Base-by-base conservation (phyloP, 2,113 vertebrate genomes). In the Pungitius pungitius region DNA sequence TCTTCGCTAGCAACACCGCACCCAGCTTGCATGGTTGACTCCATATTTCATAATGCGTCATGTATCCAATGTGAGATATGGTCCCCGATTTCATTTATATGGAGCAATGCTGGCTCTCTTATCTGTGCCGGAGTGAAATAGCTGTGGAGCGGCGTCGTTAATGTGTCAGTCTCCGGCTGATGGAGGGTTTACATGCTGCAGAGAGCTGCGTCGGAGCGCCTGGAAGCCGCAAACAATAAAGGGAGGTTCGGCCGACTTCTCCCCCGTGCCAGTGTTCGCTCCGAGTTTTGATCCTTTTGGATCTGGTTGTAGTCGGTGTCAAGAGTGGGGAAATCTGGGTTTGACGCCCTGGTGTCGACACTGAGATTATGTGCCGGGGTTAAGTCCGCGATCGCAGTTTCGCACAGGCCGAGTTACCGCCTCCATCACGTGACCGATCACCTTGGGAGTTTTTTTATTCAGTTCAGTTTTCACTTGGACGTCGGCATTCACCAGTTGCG, bases 51-150 rank as follows among this genome's bases (percentile, higher is more conserved):
- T 83, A 86, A 81, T 78, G 60, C 74, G 39, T 82, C 83, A 74
- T 84, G 85, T 86, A 82, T 35, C 51, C 74, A 64, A 56, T 68
- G 78, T 89, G 82, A 83, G 91, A 91, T 90, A 87, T 78, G 77
- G 74, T 62, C 57, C 60, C 81, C 77, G 91, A 86, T 92, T 89
- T 87, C 80, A 87, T 91, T 91, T 86, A 83, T 87, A 82, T 81
- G 66, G 67, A 82, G 87, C 84, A 73, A 74, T 81, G 77, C 78
- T 66, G 58, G 73, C 64, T 79, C 67, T 66, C 77, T 89, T 91
- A 91, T 92, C 88, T 78, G 73, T 45, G 42, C 64, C 2, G 6
- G 14, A 80, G 80, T 87, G 87, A 89, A 87, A 88, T 85, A 76
- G 81, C 85, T 71, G 68, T 75, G 79, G 73, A 90, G 90, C 84